Evolutionary conservation across 53 echinoderm and acorn worm genomes (phyloP).

Genomic region (Apostichopus leukothele): DNA sequence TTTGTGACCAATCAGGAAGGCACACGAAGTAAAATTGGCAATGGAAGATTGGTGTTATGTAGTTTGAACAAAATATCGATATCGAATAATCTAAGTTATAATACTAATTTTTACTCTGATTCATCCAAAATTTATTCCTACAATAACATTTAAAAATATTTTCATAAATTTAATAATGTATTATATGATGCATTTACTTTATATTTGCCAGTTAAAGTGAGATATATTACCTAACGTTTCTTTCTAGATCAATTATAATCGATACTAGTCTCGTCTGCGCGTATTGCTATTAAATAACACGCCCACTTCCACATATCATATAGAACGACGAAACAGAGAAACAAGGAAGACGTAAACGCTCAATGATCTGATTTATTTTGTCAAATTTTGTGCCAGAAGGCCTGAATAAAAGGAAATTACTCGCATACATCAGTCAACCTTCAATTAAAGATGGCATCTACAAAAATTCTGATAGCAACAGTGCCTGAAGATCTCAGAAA

Average conservation of each 20-base stretch:
- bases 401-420: background rate
- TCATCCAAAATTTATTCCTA: too few species aligned
- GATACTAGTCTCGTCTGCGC: background rate
- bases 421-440: background rate
- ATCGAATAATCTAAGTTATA: too few species aligned
- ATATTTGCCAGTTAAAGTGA: too few species aligned
- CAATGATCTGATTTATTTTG: background rate
- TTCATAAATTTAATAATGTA: too few species aligned
- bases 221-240: background rate
- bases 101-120: too few species aligned
- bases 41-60: too few species aligned
- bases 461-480: slow-evolving; percentile 70
- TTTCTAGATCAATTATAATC: background rate
- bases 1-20: background rate
- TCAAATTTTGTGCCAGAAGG: background rate
- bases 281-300: background rate
- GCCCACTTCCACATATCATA: background rate
- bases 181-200: too few species aligned
- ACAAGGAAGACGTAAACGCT: background rate
- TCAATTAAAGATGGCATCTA: slow-evolving; percentile 56
- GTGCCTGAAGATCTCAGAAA: slow-evolving; percentile 53
- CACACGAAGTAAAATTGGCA: background rate
- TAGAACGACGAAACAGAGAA: background rate
- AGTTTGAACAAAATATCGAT: too few species aligned
- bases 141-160: too few species aligned